Evolutionary conservation across 2,797 vertebrate species (phyloP).

Genomic region (Anniella stebbinsi): DNA sequence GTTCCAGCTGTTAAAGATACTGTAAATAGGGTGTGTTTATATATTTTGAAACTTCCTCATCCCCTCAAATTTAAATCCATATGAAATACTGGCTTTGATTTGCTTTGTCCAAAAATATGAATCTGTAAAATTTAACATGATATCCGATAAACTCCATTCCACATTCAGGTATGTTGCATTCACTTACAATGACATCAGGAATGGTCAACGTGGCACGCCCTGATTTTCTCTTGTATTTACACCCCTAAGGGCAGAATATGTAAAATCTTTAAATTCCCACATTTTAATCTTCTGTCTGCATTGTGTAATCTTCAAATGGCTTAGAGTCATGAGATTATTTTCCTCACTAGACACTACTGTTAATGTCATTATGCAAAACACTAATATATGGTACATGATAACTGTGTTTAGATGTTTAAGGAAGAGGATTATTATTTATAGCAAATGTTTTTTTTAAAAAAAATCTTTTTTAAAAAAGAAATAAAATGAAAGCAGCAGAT

Average conservation of each 20-base stretch:
- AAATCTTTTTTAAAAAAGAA: not conserved
- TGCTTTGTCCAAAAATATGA: not conserved
- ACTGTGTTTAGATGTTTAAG: not conserved
- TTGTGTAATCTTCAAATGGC: not conserved
- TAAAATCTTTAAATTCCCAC: not conserved
- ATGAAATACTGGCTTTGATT: not conserved
- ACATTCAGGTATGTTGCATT: not conserved
- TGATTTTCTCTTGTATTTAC: not conserved
- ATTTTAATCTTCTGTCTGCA: not conserved
- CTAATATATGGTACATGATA: not conserved
- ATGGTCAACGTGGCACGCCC: not conserved
- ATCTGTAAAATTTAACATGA: not conserved
- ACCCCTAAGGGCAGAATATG: not conserved
- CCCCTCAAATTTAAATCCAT: not conserved
- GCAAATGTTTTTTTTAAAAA: no score
- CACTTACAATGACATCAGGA: conserved; percentile 7
- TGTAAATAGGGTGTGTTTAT: conserved; percentile 79
- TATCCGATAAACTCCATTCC: conserved; percentile 10
- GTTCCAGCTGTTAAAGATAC: conserved; percentile 92
- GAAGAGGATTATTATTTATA: not conserved
- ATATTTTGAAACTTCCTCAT: not conserved
- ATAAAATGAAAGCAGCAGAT: not conserved
- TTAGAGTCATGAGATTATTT: not conserved
- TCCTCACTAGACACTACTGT: not conserved
- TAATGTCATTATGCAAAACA: not conserved